Conservation (phyloP, 2,113 vertebrate species). For the Argyrosomus japonicus region DNA sequence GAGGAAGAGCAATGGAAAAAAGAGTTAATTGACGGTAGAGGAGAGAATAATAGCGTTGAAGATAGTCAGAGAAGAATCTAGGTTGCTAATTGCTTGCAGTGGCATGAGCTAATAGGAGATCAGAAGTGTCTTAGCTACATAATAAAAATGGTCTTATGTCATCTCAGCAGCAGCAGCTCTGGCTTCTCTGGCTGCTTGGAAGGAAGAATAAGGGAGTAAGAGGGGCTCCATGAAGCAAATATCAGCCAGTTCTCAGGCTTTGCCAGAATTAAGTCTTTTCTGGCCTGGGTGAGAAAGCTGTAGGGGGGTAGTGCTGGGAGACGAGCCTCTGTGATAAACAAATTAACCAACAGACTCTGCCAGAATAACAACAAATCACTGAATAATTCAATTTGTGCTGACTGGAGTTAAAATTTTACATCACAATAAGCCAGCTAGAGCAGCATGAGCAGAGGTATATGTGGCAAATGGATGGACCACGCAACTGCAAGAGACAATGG, state of each 20-base stretch:
- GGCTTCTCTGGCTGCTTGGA: constrained; percentile 38
- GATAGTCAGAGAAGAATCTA: neutral
- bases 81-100: constrained; percentile 16
- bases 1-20: neutral
- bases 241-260: constrained; percentile 46
- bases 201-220: constrained; percentile 20
- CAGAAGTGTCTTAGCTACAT: constrained; percentile 24
- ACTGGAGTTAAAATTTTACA: constrained; percentile 50
- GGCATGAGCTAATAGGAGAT: constrained; percentile 14
- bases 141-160: constrained; percentile 50
- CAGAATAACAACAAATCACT: constrained; percentile 66
- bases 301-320: constrained; percentile 24
- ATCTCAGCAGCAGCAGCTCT: constrained; percentile 38
- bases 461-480: neutral
- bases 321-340: constrained; percentile 69
- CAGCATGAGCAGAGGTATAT: constrained; percentile 8
- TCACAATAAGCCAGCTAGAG: constrained; percentile 16
- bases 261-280: constrained; percentile 67
- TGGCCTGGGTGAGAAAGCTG: constrained; percentile 44
- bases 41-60: neutral
- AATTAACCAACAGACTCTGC: constrained; percentile 63
- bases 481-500: neutral
- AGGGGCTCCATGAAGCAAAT: constrained; percentile 43
- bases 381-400: constrained; percentile 65
- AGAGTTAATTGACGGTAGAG: constrained; percentile 4